Evolutionary conservation across 2,888 invertebrate species (phyloP), one percentile per base, ranked within the genome.

Genomic region (Coelopa pilipes): DNA sequence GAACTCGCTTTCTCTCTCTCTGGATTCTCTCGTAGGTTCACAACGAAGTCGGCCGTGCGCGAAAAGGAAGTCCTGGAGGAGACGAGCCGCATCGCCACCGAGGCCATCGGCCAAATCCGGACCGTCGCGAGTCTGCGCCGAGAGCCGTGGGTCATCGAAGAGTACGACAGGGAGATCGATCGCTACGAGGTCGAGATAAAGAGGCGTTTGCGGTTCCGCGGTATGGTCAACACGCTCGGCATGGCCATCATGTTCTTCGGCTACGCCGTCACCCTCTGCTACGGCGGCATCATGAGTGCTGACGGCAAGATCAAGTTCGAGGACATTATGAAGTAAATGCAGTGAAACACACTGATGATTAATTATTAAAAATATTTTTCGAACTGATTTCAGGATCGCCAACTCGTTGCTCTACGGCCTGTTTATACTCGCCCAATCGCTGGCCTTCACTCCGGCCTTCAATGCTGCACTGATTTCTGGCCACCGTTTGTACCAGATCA

Each of bases 401-500:
- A 93, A 94, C 81, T 92, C 93, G 1, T 86, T 94, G 66, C 90
- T 94, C 13, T 93, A 93, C 81, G 93, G 93, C 1, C 90, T 93
- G 0, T 92, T 93, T 90, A 92, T 93, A 90, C 89, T 93, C 85
- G 93, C 93, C 0, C 93, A 93, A 81, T 92, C 93, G 3, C 86
- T 94, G 15, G 93, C 93, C 4, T 94, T 93, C 81, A 92, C 92
- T 0, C 93, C 94, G 0, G 93, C 93, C 84, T 93, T 93, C 82
- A 92, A 92, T 76, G 91, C 92, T 7, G 94, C 93, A 0, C 89
- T 92, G 70, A 87, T 91, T 45, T 92, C 93, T 0, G 93, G 93
- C 1, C 91, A 91, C 0, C 89, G 92, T 73, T 91, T 93, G 77
- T 91, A 93, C 84, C 86, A 89, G 70, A 88, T 93, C 4, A 86